phyloP scores from a whole-genome alignment of 2,888 invertebrate genomes.

The Pycnomerus fuliginosus region DNA sequence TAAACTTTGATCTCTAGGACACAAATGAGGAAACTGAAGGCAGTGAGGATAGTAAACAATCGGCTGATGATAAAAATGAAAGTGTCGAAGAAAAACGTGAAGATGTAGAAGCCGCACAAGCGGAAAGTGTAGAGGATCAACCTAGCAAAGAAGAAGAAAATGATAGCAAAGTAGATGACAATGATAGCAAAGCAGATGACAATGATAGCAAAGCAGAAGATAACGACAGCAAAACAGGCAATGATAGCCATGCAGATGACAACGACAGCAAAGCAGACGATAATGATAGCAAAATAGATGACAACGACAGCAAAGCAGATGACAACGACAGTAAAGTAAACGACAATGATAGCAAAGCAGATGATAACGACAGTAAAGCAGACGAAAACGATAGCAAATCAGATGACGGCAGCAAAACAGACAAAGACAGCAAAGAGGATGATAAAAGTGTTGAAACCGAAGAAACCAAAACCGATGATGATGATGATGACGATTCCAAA shows the following conservation, averaged over 20 bases:
- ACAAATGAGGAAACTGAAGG: slow-evolving; percentile 1
- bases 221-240: slow-evolving; percentile 19
- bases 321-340: slow-evolving; percentile 15
- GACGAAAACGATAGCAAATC: slow-evolving; percentile 5
- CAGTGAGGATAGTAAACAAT: slow-evolving; percentile 19
- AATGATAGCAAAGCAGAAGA: slow-evolving; percentile 27
- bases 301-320: slow-evolving; percentile 5
- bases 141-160: slow-evolving; percentile 17
- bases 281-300: slow-evolving; percentile 1
- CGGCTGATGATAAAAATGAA: slow-evolving; percentile 31
- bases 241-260: slow-evolving; percentile 13
- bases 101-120: slow-evolving; percentile 7
- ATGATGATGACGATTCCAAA: slow-evolving; percentile 23
- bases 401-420: neutral
- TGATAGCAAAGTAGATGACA: slow-evolving; percentile 10
- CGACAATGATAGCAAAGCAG: slow-evolving; percentile 1
- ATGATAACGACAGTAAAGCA: slow-evolving; percentile 2
- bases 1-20: too few species aligned
- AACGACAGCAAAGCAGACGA: slow-evolving; percentile 9
- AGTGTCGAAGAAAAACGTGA: too few species aligned
- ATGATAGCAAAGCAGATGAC: slow-evolving; percentile 20
- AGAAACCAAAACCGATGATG: slow-evolving; percentile 31
- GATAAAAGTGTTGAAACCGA: slow-evolving; percentile 22
- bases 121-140: slow-evolving; percentile 1
- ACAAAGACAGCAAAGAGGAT: slow-evolving; percentile 16